Conservation (phyloP, 2,797 vertebrate genomes). For the Gastrophryne carolinensis region DNA sequence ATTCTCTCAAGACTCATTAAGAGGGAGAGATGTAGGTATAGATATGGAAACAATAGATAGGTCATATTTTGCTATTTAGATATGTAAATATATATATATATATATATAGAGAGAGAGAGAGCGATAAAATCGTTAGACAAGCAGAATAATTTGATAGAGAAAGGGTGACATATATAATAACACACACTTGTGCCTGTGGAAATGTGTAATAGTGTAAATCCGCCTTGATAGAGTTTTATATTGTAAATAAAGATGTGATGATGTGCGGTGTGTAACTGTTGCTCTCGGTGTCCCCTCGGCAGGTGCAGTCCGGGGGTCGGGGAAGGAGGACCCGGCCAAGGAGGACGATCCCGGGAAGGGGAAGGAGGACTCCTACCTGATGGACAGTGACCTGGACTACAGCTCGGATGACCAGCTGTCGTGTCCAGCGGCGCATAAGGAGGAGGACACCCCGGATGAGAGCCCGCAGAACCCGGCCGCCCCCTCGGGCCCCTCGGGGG, state of each 20-base stretch:
- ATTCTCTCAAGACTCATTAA: not conserved
- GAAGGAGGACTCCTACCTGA: conserved; percentile 90
- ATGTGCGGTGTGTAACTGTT: too few species aligned
- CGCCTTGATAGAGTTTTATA: not conserved
- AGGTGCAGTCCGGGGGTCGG: conserved; percentile 70
- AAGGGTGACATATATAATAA: not conserved
- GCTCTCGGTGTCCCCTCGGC: conserved; percentile 52
- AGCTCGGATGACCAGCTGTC: conserved; percentile 93
- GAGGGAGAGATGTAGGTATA: not conserved
- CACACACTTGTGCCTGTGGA: not conserved
- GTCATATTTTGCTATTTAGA: not conserved
- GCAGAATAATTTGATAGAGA: not conserved
- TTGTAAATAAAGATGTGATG: too few species aligned
- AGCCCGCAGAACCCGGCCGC: conserved; percentile 62
- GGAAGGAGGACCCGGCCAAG: conserved; percentile 80
- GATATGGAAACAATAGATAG: not conserved
- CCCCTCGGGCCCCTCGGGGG: conserved; percentile 71
- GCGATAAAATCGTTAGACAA: not conserved
- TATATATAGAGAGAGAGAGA: not conserved
- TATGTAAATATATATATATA: not conserved
- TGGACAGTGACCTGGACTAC: conserved; percentile 97
- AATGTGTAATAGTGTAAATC: not conserved
- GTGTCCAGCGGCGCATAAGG: conserved; percentile 72
- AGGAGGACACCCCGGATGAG: conserved; percentile 83
- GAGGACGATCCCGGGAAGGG: conserved; percentile 83